Evolutionary conservation across 2,113 vertebrate species (phyloP), one percentile per base, ranked within the genome.

Genomic region (Dunckerocampus dactyliophorus): DNA sequence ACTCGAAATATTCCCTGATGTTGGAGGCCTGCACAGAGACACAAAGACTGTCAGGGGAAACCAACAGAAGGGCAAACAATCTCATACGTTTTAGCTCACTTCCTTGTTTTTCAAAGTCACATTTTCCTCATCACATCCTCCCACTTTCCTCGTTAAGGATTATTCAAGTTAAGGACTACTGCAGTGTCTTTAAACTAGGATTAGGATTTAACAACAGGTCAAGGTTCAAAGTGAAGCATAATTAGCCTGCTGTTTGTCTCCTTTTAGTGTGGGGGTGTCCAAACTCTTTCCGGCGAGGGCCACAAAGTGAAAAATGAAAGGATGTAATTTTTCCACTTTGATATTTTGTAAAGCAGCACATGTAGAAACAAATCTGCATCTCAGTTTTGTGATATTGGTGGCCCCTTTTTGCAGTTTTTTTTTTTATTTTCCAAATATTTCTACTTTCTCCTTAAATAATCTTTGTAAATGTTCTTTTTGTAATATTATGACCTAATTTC

Each of bases 1-100:
- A 98, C 95, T 75, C 97, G 90, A 82, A 99, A 99, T 88, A 99
- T 97, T 67, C 97, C 97, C 76, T 99, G 97, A 87, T 99, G 96
- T 82, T 99, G 97, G 74, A 99, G 94, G 80, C 96, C 97, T 99
- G 76, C 0, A 31, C 4, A 45, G 19, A 59, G 4, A 63, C 24
- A 71, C 28, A 45, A 34, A 58, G 19, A 55, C 4, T n/a, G 17
- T 63, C 14, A 48, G 39, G 17, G 72, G 20, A 47, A 1, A 60
- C 21, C 37, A 58, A 37, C 17, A 51, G 15, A n/a, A 65, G 16
- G 20, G 28, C 21, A 12, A 46, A 47, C 10, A 73, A 16, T 42
- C 31, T 43, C 3, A 59, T 15, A 53, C 4, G 60, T 57, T 28
- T 28, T 28, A 28, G 5, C 24, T 28, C 24, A 28, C 3, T 28